These are phyloP conservation scores for Diogma glabrata DNA, from an alignment of 2,888 invertebrate genomes.

Conservation along the genomic window DNA sequence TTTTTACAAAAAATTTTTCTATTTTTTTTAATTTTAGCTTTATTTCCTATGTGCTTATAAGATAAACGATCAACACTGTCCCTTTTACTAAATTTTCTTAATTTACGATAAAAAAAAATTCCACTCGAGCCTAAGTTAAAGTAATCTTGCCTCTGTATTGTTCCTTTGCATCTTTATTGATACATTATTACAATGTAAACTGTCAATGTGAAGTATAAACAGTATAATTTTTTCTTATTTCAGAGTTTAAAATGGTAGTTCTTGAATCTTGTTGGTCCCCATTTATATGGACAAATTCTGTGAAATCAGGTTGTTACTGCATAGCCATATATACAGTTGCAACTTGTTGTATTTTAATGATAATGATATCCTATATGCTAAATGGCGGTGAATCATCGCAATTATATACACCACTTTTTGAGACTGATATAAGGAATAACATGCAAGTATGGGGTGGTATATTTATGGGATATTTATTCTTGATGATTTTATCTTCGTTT, in stretches of 20 bases:
- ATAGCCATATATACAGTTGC: constrained; percentile 71
- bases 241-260: constrained; percentile 58
- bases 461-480: constrained; percentile 30
- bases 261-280: constrained; percentile 79
- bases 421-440: constrained; percentile 64
- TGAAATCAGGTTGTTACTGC: constrained; percentile 63
- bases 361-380: constrained; percentile 58
- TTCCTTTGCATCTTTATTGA: no score
- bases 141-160: no score
- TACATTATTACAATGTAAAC: no score
- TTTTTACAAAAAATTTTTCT: no score
- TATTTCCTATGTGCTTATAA: no score
- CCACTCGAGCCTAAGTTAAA: no score
- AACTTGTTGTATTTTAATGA: constrained; percentile 61
- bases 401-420: constrained; percentile 79
- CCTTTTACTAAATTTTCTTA: no score
- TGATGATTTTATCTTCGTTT: constrained; percentile 43
- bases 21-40: no score
- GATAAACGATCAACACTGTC: no score
- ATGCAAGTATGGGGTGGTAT: constrained; percentile 55
- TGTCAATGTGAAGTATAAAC: no score
- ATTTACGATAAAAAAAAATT: no score
- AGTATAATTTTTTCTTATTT: no score
- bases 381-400: constrained; percentile 82
- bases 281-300: constrained; percentile 69